Base-by-base conservation (phyloP, 1,140 invertebrate species). In the Macrosteles quadrilineatus region DNA sequence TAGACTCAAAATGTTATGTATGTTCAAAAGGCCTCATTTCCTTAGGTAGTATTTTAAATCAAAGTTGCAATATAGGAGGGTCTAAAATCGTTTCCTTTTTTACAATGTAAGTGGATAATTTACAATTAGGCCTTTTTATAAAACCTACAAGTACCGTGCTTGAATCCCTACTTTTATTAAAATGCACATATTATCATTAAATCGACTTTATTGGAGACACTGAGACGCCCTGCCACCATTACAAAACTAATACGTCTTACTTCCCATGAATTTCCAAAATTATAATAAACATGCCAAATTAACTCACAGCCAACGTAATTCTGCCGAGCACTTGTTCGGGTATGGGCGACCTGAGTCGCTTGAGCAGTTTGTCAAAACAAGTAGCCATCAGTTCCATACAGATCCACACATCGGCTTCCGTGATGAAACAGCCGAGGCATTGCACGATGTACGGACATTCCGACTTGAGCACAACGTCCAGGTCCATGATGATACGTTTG, bases 371-470 rank as follows among this genome's bases (percentile, higher is more conserved):
- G 80, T 99, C 98, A 78, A 99, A 92, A 83, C 97, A 99, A 12
- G 96, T 97, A 9, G 94, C 90, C 98, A 99, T 99, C 55, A 99
- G 84, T 83, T 99, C 97, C 91, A 93, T 93, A 80, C 92, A 94
- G 76, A 94, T 94, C 91, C 92, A 94, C 0, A 94, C 92, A 80
- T 95, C 92, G 0, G 91, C 88, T 77, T 96, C 93, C 0, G 95
- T 98, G 30, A 99, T 96, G 81, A 99, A 98, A 81, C 94, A 98
- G 27, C 97, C 98, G 75, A 97, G 86, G 82, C 96, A 99, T 79
- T 96, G 90, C 67, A 99, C 97, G 76, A 99, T 99, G 81, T 94
- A 97, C 21, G 91, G 93, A 85, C 97, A 99, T 79, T 97, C 96
- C 53, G 95, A 98, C 75, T 98, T 95, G 12, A 98, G 86, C 32